Percentiles rank a stretch among this genome's conserved stretches.
phyloP scores from a whole-genome alignment of 2,113 vertebrate species.

The Lepisosteus oculatus region DNA sequence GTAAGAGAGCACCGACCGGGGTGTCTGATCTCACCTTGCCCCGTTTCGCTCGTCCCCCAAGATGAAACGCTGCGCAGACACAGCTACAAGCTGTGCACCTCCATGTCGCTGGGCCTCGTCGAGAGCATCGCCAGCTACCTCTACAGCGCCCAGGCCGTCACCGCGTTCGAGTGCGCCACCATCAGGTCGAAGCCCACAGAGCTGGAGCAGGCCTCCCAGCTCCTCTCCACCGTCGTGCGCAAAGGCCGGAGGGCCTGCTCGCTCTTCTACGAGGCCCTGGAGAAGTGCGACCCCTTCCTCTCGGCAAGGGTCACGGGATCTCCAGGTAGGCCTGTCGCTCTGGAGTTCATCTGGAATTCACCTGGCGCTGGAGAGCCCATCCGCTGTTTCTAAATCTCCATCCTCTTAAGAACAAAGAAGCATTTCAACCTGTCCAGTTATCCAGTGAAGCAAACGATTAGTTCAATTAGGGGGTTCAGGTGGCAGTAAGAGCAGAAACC shows the following conservation, averaged over 20 bases:
- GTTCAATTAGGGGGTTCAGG: too few species aligned
- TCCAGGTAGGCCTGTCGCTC: constrained; percentile 32
- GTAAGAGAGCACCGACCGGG: too few species aligned
- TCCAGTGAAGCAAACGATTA: too few species aligned
- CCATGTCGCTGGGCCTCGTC: constrained; percentile 30
- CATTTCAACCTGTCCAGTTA: too few species aligned
- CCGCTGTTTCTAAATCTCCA: too few species aligned
- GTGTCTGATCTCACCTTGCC: too few species aligned
- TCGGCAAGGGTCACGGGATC: constrained; percentile 22
- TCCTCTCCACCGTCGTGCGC: constrained; percentile 36
- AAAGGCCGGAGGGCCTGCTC: constrained; percentile 40
- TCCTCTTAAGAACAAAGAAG: too few species aligned
- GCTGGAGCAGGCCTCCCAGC: constrained; percentile 31
- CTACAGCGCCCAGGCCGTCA: constrained; percentile 23
- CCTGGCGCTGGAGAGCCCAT: too few species aligned
- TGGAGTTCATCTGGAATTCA: too few species aligned
- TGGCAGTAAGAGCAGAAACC: too few species aligned
- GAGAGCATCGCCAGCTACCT: constrained; percentile 32
- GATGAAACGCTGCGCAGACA: constrained; percentile 29
- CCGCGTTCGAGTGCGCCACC: constrained; percentile 36
- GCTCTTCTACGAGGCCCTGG: constrained; percentile 46
- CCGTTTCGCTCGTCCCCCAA: not conserved
- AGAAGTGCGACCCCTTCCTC: constrained; percentile 21
- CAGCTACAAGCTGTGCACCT: constrained; percentile 25
- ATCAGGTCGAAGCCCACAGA: constrained; percentile 24